Percentiles rank a stretch among this genome's conserved stretches.
Evolutionary conservation across 2,113 vertebrate species (phyloP).

Genomic region (Dasypus novemcinctus): DNA sequence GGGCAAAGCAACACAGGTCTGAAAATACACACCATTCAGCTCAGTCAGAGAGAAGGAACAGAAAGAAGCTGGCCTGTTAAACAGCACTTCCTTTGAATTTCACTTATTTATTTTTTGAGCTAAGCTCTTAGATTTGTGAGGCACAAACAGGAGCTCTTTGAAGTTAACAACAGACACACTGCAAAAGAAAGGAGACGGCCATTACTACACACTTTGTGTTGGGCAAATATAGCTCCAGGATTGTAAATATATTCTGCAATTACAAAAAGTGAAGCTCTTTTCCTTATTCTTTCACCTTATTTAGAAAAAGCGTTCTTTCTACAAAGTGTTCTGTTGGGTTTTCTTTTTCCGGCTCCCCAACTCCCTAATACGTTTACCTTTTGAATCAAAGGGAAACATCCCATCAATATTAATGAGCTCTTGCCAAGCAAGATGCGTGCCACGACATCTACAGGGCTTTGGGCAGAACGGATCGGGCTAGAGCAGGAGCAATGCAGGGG

Average conservation of each 20-base stretch:
- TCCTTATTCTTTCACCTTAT: neutral
- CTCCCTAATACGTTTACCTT: neutral
- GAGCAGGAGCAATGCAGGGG: accelerated
- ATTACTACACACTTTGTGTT: neutral
- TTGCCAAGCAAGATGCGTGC: neutral
- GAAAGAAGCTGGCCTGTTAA: neutral
- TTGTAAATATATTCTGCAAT: neutral
- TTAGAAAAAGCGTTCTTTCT: slow-evolving; percentile 15
- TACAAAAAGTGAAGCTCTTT: neutral
- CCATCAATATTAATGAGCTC: neutral
- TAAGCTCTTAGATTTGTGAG: neutral
- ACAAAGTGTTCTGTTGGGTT: neutral
- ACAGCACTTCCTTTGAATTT: neutral
- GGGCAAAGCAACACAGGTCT: accelerated
- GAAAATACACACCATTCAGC: neutral
- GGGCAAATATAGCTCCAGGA: neutral
- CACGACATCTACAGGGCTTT: neutral
- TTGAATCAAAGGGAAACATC: neutral
- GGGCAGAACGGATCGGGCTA: too few relatives aligned
- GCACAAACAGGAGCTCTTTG: slow-evolving; percentile 11
- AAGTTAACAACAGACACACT: neutral
- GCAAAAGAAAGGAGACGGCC: neutral
- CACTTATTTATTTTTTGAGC: neutral
- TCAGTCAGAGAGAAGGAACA: neutral
- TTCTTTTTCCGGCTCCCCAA: neutral